Base-by-base conservation (phyloP, 2,113 vertebrate species). In the Vulpes vulpes region DNA sequence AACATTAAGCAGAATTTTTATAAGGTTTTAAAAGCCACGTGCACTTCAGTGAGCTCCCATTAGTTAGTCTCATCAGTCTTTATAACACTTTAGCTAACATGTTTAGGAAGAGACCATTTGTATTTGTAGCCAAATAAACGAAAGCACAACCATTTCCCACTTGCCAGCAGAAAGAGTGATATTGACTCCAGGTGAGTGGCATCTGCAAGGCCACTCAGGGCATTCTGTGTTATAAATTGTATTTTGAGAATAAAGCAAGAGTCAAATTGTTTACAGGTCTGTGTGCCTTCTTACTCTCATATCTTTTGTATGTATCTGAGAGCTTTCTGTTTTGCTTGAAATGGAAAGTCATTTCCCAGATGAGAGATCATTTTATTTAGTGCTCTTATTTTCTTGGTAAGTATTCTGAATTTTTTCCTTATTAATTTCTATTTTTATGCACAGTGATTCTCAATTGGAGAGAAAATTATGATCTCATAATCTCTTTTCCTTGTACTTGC, bases 381-480 rank as follows among this genome's bases (percentile, higher is more conserved):
- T 82, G 65, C 81, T 91, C 84, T 91, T 96, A 92, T 96, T 98
- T 97, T 97, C 95, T 95, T 71, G 53, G 84, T 93, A 91, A 95
- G 87, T 88, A 95, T 97, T 97, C 95, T 97, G 91, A 97, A 78
- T 89, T 94, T 95, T 79, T 78, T 32, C 32, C n/a, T 81, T 65
- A 96, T 95, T 97, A 96, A 97, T 96, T 97, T 97, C 88, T 98
- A 96, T 97, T 96, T 98, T 93, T 97, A 97, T 97, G 97, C 95
- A 74, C 87, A 88, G 38, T 71, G 95, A 93, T 97, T 98, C 93
- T 97, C 97, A 97, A 98, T 97, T 91, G 96, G 93, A 97, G 97
- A 98, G 95, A 94, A 98, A 98, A 98, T 98, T 83, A 97, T 96
- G 93, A 98, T 97, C 97, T 95, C 96, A 91, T 97, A 93, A 98